Percentiles rank a stretch among this genome's conserved stretches.
Conservation (phyloP, 2,113 vertebrate genomes). For the Harpagus bidentatus region DNA sequence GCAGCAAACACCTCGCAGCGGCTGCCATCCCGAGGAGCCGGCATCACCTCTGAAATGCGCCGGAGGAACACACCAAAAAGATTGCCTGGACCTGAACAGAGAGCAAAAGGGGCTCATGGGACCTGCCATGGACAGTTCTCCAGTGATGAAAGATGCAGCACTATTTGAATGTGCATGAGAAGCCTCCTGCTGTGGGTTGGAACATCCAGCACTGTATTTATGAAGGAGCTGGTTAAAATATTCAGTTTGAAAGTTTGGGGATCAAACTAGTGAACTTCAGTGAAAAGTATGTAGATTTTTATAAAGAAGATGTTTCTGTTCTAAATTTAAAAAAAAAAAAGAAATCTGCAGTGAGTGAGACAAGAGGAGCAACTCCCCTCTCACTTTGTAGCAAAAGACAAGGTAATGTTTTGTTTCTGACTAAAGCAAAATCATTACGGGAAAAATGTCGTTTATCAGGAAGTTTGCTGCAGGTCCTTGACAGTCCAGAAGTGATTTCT, state of each 20-base stretch:
- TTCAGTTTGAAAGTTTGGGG: not conserved
- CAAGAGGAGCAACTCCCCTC: not conserved
- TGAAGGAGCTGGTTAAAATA: not conserved
- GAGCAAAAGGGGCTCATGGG: not conserved
- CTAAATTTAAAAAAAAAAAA: not conserved
- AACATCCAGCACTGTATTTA: not conserved
- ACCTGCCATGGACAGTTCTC: rapidly evolving
- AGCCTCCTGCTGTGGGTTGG: not conserved
- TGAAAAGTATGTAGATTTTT: not conserved
- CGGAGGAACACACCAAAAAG: not conserved
- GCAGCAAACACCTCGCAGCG: not conserved
- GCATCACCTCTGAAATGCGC: not conserved
- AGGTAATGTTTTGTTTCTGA: not conserved
- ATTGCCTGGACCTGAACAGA: not conserved
- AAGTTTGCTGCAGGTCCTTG: not conserved
- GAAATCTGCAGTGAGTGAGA: not conserved
- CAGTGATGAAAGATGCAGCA: rapidly evolving
- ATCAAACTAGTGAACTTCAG: not conserved
- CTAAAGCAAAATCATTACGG: not conserved
- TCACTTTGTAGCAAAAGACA: not conserved
- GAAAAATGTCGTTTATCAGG: conserved; percentile 8
- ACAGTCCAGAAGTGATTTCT: not conserved
- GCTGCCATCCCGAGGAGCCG: not conserved
- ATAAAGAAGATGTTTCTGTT: not conserved
- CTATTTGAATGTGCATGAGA: not conserved